phyloP scores from a whole-genome alignment of 2,888 invertebrate genomes.

The Folsomia candida region DNA sequence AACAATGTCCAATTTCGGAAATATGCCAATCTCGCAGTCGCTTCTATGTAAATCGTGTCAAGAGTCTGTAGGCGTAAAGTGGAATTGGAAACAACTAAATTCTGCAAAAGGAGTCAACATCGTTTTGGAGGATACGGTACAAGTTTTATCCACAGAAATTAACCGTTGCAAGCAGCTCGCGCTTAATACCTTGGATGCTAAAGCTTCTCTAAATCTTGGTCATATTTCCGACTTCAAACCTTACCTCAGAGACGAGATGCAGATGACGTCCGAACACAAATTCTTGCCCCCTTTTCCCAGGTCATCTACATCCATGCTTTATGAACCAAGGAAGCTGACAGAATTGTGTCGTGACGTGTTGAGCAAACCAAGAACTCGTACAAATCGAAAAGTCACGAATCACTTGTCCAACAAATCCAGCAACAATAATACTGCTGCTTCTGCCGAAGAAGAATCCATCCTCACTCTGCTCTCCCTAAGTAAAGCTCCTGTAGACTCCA shows the following conservation, averaged over 20 bases:
- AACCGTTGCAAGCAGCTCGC: neutral
- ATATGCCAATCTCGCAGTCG: too few relatives aligned
- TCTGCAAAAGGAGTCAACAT: conserved; percentile 7
- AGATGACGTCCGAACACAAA: neutral
- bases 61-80: conserved; percentile 7
- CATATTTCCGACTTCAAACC: neutral
- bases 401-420: neutral
- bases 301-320: too few relatives aligned
- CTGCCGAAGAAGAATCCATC: conserved; percentile 10
- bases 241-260: neutral
- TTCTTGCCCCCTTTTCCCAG: neutral
- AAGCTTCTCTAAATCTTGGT: neutral
- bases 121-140: neutral
- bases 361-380: neutral
- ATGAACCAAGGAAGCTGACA: neutral
- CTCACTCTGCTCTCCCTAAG: conserved; percentile 5
- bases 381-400: neutral
- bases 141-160: neutral
- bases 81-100: conserved; percentile 8
- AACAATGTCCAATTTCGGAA: neutral
- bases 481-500: conserved; percentile 7
- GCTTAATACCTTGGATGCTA: neutral
- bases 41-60: neutral
- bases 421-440: neutral
- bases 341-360: neutral